Base-by-base conservation (phyloP, 2,888 invertebrate genomes). In the Agriopis leucophaearia region DNA sequence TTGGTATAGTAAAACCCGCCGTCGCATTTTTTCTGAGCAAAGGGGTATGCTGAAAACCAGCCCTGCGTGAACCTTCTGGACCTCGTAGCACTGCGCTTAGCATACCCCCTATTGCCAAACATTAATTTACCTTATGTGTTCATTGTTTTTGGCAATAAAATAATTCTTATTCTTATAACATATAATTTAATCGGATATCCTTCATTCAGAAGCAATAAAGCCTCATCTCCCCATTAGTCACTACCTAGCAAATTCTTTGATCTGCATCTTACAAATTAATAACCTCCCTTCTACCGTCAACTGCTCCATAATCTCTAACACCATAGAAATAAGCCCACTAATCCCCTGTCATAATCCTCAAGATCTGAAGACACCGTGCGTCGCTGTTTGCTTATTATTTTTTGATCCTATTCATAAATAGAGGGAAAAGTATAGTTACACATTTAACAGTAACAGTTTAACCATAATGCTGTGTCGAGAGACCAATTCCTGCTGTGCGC, bases 261-360 rank as follows among this genome's bases (percentile, higher is more conserved):
- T 72, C 54, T 65, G 15, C 50, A 59, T 50, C 44, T 51, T 36
- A 47, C 47, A 59, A 72, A 72, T 74, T 71, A 71, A 72, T 73
- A 73, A 73, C 61, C 54, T 55, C 57, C 48, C 66, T 16, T n/a
- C 40, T 42, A 15, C 47, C 15, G 45, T 9, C 60, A 61, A 48
- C 35, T 55, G 59, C 59, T 57, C 40, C 36, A 12, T 61, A 74
- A 77, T 74, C 72, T 66, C 35, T 64, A 71, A 71, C 61, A 52
- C 70, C 60, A 66, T 63, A 57, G 64, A 59, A 70, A 76, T 74
- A 76, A 74, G 75, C 63, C 52, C 58, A 51, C 66, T 63, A 69
- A 74, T 75, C 67, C 72, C 45, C 50, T 35, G 64, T 63, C 52
- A 55, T 72, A 76, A 74, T 69, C 78, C 60, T 51, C n/a, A 65